A percentile compares a stretch with the other conserved stretches of the same genome.
Evolutionary conservation across 2,113 vertebrate genomes (phyloP).

Genomic region (Megaceryle torquata): DNA sequence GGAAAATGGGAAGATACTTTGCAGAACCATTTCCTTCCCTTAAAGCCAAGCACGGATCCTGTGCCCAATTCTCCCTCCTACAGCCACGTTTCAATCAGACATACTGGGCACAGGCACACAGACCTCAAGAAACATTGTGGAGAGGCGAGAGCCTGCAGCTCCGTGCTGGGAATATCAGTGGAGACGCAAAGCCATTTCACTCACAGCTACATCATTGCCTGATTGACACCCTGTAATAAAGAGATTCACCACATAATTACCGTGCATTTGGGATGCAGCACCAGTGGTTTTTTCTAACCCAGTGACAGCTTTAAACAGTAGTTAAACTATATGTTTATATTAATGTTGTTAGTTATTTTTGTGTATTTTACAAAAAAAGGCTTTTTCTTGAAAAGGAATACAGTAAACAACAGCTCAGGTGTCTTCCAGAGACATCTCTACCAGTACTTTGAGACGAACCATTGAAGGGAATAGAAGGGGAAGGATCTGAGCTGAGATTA

Average conservation of each 20-base stretch:
- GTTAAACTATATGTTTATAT: slow-evolving; percentile 39
- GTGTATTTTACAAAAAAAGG: slow-evolving; percentile 10
- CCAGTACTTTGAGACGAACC: neutral
- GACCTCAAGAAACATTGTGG: neutral
- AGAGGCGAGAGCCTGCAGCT: neutral
- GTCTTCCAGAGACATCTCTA: neutral
- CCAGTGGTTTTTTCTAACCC: slow-evolving; percentile 1
- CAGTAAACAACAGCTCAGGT: neutral
- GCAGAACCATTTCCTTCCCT: neutral
- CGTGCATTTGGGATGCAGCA: slow-evolving; percentile 16
- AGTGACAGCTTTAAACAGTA: slow-evolving; percentile 42
- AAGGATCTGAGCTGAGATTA: neutral
- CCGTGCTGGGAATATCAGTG: neutral
- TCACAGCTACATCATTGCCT: neutral
- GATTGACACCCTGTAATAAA: slow-evolving; percentile 62
- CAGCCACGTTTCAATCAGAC: neutral
- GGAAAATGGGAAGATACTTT: neutral
- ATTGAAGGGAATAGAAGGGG: neutral
- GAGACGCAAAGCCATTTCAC: neutral
- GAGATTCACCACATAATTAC: slow-evolving; percentile 47
- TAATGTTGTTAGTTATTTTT: slow-evolving; percentile 38
- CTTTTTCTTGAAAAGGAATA: neutral
- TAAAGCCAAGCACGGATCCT: neutral
- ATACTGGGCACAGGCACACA: neutral
- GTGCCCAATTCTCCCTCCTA: neutral